Conservation (phyloP, 1,140 invertebrate species). For the Tetramorium simillimum region DNA sequence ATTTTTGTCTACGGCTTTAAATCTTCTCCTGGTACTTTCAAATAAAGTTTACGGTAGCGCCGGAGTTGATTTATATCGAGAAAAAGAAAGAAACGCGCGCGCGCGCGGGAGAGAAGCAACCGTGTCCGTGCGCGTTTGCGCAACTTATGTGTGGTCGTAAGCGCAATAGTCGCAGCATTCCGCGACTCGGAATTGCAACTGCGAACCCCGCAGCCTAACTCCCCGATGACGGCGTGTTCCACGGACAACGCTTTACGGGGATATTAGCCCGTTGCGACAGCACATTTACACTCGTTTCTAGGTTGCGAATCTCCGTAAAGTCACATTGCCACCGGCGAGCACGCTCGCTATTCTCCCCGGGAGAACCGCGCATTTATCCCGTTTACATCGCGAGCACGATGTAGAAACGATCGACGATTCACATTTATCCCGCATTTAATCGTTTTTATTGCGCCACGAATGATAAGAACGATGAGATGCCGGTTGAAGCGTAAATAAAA, state of each 20-base stretch:
- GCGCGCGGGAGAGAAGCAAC: background rate
- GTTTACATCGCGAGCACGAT: constrained; percentile 35
- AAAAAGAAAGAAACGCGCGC: constrained; percentile 64
- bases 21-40: constrained; percentile 76
- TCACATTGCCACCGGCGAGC: background rate
- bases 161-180: constrained; percentile 37
- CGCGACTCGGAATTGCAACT: constrained; percentile 17
- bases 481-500: background rate
- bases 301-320: constrained; percentile 1
- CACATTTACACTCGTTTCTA: constrained; percentile 29
- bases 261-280: constrained; percentile 18
- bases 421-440: constrained; percentile 16
- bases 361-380: constrained; percentile 21
- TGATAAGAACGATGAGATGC: background rate
- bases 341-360: background rate
- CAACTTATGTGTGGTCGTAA: constrained; percentile 15
- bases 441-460: background rate
- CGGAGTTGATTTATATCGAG: constrained; percentile 75
- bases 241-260: background rate
- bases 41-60: constrained; percentile 77
- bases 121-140: background rate
- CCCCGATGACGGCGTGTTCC: background rate
- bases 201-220: background rate
- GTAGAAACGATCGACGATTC: constrained; percentile 5
- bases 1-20: constrained; percentile 78